Evolutionary conservation across 2,113 vertebrate species (phyloP), one percentile per base, ranked within the genome.

Genomic region (Proterorhinus semilunaris): DNA sequence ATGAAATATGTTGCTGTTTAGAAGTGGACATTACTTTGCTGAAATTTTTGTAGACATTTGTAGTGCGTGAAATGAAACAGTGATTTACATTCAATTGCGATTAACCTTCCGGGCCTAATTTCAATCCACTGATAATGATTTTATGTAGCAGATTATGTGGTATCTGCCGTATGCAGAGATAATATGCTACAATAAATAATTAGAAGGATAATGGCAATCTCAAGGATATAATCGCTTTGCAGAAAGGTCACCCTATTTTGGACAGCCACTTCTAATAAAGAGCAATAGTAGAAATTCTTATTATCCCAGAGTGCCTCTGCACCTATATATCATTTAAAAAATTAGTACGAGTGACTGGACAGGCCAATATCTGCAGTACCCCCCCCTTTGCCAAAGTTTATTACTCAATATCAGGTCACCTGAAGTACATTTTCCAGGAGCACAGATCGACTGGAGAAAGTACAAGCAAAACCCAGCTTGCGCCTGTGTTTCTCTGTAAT

Each of bases 381-480:
- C 2, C 13, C 8, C 5, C 4, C 12, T 42, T 27, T 45, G 7
- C 43, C 10, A 52, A 64, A 62, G 53, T 46, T 52, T 46, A 55
- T 54, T 47, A 27, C 51, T 9, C 61, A 55, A 62, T 75, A 71
- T 61, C 27, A 58, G 27, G 69, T 71, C 1, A 52, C 71, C 75
- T 78, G 48, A 79, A 76, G 47, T 12, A 44, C 12, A 63, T 49
- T 70, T 82, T 81, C 64, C 54, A 59, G 21, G 15, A 67, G 59
- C 17, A 48, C 51, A 81, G 42, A 68, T 17, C 45, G 43, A 64
- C 58, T 65, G 9, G 43, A 64, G 55, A 68, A 62, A 59, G 12
- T 61, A 53, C 12, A 46, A 74, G 58, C 51, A 62, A 80, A 85
- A 77, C 44, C 54, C 66, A 54, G 64, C 42, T 76, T 74, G 51